Conservation (phyloP, 2,888 invertebrate genomes). For the Lepidocyrtoides sp. region DNA sequence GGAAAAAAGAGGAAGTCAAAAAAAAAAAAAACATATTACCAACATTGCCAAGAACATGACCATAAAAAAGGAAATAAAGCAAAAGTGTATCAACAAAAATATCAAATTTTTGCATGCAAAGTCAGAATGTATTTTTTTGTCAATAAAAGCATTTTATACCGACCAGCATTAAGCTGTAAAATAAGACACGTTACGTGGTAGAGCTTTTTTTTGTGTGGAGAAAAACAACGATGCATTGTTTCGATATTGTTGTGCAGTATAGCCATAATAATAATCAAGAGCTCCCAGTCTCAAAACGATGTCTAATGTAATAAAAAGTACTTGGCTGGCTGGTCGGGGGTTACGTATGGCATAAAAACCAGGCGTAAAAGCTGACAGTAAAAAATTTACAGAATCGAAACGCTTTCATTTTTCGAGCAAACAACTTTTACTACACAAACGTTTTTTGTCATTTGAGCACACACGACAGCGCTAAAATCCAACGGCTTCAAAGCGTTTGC, state of each 20-base stretch:
- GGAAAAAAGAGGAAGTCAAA: constrained; percentile 52
- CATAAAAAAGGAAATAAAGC: too few species aligned
- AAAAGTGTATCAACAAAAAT: constrained; percentile 9
- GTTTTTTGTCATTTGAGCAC: too few species aligned
- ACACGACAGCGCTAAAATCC: background rate
- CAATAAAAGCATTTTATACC: constrained; percentile 45
- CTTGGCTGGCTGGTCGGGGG: background rate
- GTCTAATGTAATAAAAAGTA: constrained; percentile 19
- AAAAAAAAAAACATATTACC: too few species aligned
- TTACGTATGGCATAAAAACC: constrained; percentile 53
- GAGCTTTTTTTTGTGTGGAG: constrained; percentile 28
- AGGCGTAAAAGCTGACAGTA: constrained; percentile 66
- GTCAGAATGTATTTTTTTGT: too few species aligned
- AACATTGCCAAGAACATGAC: background rate
- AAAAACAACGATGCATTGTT: constrained; percentile 57
- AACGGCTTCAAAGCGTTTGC: background rate
- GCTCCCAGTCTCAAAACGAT: too few species aligned
- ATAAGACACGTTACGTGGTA: constrained; percentile 36
- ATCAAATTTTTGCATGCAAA: constrained; percentile 49
- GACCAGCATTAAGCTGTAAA: constrained; percentile 16
- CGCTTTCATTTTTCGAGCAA: constrained; percentile 65
- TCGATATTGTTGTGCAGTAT: constrained; percentile 18
- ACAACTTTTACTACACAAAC: background rate
- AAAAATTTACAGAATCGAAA: constrained; percentile 53
- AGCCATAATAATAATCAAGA: background rate